These are phyloP conservation scores for Microctonus hyperodae DNA, from an alignment of 2,888 invertebrate genomes.

Conservation along the genomic window DNA sequence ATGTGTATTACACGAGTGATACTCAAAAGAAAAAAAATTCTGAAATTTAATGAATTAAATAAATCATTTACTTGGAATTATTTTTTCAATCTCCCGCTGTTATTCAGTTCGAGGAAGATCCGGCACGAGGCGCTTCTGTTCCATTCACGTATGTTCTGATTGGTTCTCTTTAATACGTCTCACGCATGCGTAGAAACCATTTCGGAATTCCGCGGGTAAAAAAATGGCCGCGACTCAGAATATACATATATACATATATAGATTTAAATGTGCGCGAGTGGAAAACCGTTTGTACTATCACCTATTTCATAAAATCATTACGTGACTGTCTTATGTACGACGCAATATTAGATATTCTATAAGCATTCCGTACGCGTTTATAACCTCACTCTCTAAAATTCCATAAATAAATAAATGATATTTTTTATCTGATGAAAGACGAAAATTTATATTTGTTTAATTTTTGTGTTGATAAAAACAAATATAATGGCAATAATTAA, in stretches of 20 bases:
- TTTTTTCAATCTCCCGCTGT: neutral
- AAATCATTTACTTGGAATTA: too few species aligned
- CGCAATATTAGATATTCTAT: neutral
- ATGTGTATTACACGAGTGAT: too few species aligned
- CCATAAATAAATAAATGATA: neutral
- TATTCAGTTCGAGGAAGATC: too few species aligned
- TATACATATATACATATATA: neutral
- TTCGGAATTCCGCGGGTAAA: neutral
- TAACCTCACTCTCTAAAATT: neutral
- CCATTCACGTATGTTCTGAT: too few species aligned
- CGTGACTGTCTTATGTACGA: neutral
- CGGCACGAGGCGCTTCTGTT: too few species aligned
- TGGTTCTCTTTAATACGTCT: neutral
- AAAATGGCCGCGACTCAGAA: neutral
- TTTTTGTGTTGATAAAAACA: too few species aligned
- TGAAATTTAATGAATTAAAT: too few species aligned
- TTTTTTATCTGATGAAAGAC: too few species aligned
- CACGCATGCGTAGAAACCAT: neutral
- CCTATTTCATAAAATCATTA: conserved; percentile 20
- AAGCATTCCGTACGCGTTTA: neutral
- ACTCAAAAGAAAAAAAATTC: too few species aligned
- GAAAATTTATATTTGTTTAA: too few species aligned
- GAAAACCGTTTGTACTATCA: neutral
- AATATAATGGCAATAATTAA: too few species aligned
- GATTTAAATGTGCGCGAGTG: conserved; percentile 7